A percentile compares a stretch with the other conserved stretches of the same genome.
These are phyloP conservation scores for Formica selysi DNA, from an alignment of 1,140 invertebrate species.

Conservation along the genomic window DNA sequence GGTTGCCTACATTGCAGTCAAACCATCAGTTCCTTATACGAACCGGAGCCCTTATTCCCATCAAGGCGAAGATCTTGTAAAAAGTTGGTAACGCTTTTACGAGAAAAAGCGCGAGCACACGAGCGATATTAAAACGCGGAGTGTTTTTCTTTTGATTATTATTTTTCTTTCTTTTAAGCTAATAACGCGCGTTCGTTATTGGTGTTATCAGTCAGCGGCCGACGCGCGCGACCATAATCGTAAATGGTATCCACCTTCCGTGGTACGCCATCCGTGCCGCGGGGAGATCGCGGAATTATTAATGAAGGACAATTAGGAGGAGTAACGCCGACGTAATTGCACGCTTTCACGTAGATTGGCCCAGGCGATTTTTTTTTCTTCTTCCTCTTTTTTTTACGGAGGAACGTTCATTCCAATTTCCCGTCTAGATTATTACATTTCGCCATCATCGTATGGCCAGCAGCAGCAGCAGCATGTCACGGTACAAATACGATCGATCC, in stretches of 20 bases:
- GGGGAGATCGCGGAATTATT: constrained; percentile 77
- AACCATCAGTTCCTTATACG: neutral
- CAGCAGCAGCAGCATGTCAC: constrained; percentile 33
- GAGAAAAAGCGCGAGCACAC: neutral
- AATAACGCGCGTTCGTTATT: constrained; percentile 39
- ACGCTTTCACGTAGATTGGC: constrained; percentile 64
- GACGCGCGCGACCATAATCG: constrained; percentile 37
- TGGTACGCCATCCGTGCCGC: constrained; percentile 75
- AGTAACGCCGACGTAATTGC: constrained; percentile 78
- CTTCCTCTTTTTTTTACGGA: too few species aligned
- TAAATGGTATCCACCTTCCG: constrained; percentile 68
- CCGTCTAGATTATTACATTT: constrained; percentile 54
- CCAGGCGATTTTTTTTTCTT: constrained; percentile 18
- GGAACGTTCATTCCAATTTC: constrained; percentile 48
- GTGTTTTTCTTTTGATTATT: neutral
- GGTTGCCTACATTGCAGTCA: neutral
- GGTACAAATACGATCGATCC: constrained; percentile 63
- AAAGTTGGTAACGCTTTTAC: neutral
- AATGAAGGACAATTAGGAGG: constrained; percentile 81
- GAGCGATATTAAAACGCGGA: constrained; percentile 6
- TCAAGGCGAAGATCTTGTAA: constrained; percentile 15
- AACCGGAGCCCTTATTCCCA: neutral
- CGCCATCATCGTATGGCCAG: neutral
- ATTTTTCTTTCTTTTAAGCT: neutral
- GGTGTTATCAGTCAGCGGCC: constrained; percentile 25